Base-by-base conservation (phyloP, 2,113 vertebrate species). In the Tyrannus savana region DNA sequence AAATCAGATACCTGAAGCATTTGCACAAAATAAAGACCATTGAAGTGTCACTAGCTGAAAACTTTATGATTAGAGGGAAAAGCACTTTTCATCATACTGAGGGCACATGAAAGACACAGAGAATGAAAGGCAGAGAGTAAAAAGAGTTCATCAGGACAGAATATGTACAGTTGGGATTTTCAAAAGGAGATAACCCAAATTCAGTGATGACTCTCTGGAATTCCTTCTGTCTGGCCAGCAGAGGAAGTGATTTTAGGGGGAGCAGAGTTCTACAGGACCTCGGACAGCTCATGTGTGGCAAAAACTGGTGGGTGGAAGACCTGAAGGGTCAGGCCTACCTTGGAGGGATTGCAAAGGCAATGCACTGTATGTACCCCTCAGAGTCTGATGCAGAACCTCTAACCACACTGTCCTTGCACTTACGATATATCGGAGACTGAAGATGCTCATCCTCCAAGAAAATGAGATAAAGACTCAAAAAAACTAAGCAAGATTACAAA, bases 221-320 rank as follows among this genome's bases (percentile, higher is more conserved):
- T 33, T 75, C 11, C 37, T 62, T 22, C 15, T 19, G 7, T 31
- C 14, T 0, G 19, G 39, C 28, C 27, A 44, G 59, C 14, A 52
- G 47, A 39, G 33, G 41, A 58, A 28, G 22, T 13, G 49, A n/a
- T 47, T 81, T 68, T 41, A 35, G 19, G 25, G 3, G 7, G 37
- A 71, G 42, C 10, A 37, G 12, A 60, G 44, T 53, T 53, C 25
- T 86, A 3, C 94, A 97, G 97, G 25, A 97, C 97, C 95, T 79
- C 84, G 95, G 97, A 97, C 89, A 97, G 98, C 91, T 97, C 97
- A 87, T 55, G 3, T 17, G 31, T 16, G 53, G 49, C 64, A 64
- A 84, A 76, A 41, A 49, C 68, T 46, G 15, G 59, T 1, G 59
- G 69, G 53, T 3, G 55, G 82, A 14, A 60, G 35, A 47, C 50